phyloP scores from a whole-genome alignment of 2,113 vertebrate genomes.

The Madoqua kirkii region DNA sequence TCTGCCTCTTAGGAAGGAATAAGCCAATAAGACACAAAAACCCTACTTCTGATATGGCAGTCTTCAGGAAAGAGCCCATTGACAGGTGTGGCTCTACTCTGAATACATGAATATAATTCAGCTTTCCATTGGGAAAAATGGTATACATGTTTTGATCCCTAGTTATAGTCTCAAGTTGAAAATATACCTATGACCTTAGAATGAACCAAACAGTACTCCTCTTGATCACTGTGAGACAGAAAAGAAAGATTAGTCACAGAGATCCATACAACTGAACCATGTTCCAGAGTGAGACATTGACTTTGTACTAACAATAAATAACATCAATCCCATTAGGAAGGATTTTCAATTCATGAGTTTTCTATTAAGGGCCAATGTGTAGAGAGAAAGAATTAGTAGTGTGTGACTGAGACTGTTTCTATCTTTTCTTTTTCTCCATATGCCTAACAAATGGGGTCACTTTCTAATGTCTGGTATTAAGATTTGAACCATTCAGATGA shows the following conservation, averaged over 20 bases:
- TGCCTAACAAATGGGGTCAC: background rate
- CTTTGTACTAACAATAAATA: background rate
- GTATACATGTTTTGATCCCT: background rate
- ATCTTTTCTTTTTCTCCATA: background rate
- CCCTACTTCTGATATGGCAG: background rate
- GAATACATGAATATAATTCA: background rate
- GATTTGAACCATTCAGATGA: background rate
- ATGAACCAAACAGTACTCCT: background rate
- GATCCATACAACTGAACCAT: background rate
- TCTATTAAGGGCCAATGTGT: background rate
- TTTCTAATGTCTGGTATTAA: background rate
- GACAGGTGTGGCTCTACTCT: background rate
- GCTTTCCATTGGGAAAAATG: background rate
- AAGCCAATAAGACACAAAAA: background rate
- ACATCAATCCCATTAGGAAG: background rate
- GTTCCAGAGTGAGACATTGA: background rate
- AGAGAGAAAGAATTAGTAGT: background rate
- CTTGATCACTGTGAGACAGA: background rate
- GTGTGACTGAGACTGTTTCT: background rate
- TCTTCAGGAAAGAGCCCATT: background rate
- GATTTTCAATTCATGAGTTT: background rate
- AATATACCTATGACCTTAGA: background rate
- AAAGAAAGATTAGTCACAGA: background rate
- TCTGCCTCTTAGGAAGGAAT: background rate
- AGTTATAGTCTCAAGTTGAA: background rate